Conservation (phyloP, 2,888 invertebrate genomes). For the Lucinisca nassula region DNA sequence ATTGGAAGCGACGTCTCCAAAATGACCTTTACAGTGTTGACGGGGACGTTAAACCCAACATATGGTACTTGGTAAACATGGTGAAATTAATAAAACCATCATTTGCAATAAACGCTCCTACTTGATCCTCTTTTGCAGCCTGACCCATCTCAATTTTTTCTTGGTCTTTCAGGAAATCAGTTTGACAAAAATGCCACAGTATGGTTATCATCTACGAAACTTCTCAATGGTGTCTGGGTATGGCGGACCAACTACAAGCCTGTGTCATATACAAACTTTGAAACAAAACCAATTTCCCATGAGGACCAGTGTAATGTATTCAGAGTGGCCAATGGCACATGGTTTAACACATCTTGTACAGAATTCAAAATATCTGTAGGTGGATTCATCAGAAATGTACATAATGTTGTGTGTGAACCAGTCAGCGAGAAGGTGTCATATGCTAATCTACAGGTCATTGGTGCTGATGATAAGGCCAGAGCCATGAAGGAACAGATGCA, state of each 20-base stretch:
- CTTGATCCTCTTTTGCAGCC: too few relatives aligned
- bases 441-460: background rate
- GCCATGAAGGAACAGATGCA: too few relatives aligned
- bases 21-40: too few relatives aligned
- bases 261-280: slow-evolving; percentile 40
- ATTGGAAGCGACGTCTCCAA: too few relatives aligned
- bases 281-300: background rate
- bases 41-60: too few relatives aligned
- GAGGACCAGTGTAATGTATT: background rate
- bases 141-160: too few relatives aligned
- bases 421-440: background rate
- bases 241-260: slow-evolving; percentile 53
- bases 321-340: background rate
- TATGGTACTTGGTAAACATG: too few relatives aligned
- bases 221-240: slow-evolving; percentile 16
- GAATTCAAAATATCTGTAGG: background rate
- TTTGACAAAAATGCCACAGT: slow-evolving; percentile 18
- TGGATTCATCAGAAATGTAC: background rate
- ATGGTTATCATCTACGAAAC: slow-evolving; percentile 41
- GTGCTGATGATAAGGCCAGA: background rate
- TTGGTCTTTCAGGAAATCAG: slow-evolving; percentile 45
- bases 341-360: background rate
- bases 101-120: too few relatives aligned
- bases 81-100: too few relatives aligned
- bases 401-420: slow-evolving; percentile 39